A percentile compares a stretch with the other conserved stretches of the same genome.
These are phyloP conservation scores for Tachyglossus aculeatus DNA, from an alignment of 2,797 vertebrate genomes.

Conservation along the genomic window DNA sequence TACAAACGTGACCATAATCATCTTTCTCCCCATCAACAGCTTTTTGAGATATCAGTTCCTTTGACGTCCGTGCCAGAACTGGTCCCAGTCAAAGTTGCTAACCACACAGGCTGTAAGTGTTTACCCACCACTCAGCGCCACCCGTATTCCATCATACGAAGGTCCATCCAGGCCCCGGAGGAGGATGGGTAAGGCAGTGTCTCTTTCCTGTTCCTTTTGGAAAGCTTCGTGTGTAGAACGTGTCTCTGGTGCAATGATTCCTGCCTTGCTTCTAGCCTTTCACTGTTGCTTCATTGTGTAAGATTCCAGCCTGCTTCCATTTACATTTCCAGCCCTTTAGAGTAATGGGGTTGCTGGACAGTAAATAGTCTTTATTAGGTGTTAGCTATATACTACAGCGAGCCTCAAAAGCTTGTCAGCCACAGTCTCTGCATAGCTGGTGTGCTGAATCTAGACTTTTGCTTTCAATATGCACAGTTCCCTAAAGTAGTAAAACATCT, in stretches of 20 bases:
- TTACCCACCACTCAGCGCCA: constrained; percentile 84
- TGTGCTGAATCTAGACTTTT: background rate
- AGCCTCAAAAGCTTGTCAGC: background rate
- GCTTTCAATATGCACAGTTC: background rate
- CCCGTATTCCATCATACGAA: constrained; percentile 77
- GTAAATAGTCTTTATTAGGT: background rate
- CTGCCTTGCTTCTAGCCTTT: background rate
- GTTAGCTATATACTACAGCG: background rate
- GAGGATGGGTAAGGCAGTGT: constrained; percentile 69
- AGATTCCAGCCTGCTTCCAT: background rate
- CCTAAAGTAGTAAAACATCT: background rate
- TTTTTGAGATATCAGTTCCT: constrained; percentile 89
- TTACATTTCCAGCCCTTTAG: background rate
- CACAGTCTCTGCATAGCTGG: background rate
- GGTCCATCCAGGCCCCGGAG: constrained; percentile 73
- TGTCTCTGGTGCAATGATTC: background rate
- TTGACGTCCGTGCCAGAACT: constrained; percentile 91
- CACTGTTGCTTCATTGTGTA: background rate
- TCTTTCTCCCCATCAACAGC: constrained; percentile 72
- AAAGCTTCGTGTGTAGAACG: background rate
- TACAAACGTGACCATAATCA: background rate
- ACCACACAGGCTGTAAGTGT: constrained; percentile 93
- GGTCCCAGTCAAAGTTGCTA: constrained; percentile 89
- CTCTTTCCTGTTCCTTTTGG: background rate
- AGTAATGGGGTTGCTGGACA: background rate